phyloP scores from a whole-genome alignment of 2,113 vertebrate genomes.

The Orycteropus afer region DNA sequence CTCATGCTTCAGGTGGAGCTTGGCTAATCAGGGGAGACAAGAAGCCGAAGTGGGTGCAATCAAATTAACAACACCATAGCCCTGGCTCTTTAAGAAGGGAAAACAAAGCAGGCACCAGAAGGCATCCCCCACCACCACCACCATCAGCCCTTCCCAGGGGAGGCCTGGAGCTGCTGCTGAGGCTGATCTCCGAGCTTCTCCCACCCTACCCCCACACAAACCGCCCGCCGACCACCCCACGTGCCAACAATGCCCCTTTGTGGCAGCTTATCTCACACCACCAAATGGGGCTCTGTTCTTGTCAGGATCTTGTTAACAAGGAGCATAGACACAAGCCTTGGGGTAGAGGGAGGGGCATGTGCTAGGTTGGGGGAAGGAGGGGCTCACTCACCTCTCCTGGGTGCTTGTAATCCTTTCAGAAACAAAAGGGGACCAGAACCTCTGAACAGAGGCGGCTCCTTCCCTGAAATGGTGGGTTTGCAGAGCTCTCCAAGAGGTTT shows the following conservation, averaged over 20 bases:
- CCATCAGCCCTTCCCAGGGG: slow-evolving; percentile 53
- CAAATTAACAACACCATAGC: slow-evolving; percentile 84
- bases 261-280: slow-evolving; percentile 79
- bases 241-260: slow-evolving; percentile 72
- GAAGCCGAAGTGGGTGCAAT: slow-evolving; percentile 83
- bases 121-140: not conserved
- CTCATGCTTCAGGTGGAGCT: slow-evolving; percentile 87
- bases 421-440: not conserved
- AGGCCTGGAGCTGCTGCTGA: not conserved
- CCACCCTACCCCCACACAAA: not conserved
- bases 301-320: slow-evolving; percentile 74
- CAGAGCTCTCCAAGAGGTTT: not conserved
- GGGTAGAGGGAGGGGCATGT: fast-evolving
- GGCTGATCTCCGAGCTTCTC: not conserved
- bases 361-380: not conserved
- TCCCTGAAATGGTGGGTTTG: not conserved
- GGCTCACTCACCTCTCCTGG: not conserved
- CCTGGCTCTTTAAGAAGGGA: slow-evolving; percentile 71
- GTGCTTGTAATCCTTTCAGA: not conserved
- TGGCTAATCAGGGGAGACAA: slow-evolving; percentile 86
- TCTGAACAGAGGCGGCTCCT: not conserved
- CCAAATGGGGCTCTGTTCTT: slow-evolving; percentile 58
- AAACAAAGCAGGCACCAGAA: slow-evolving; percentile 75
- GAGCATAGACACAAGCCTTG: not conserved
- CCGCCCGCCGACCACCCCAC: not conserved